Evolutionary conservation across 2,888 invertebrate genomes (phyloP).

Genomic region (Antheraea assamensis): DNA sequence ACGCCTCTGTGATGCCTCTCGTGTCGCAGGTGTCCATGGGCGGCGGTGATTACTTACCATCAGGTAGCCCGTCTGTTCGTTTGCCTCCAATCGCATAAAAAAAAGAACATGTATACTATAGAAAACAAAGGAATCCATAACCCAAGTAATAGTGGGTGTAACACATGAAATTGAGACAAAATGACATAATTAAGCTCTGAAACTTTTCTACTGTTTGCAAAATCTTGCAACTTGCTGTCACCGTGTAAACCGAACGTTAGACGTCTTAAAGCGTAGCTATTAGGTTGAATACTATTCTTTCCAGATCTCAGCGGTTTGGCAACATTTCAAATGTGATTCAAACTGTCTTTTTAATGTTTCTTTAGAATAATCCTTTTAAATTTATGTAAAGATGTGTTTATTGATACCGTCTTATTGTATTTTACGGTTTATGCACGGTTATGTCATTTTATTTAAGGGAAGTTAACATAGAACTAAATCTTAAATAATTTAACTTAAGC

Average conservation of each 20-base stretch:
- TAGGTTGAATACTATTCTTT: conserved; percentile 1
- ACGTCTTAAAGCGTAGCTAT: background rate
- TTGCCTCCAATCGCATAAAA: too few relatives aligned
- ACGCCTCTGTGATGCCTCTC: too few relatives aligned
- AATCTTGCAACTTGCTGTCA: background rate
- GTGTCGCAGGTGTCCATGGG: too few relatives aligned
- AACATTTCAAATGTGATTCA: conserved; percentile 4
- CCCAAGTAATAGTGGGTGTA: too few relatives aligned
- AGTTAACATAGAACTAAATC: background rate
- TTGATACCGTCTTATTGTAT: background rate
- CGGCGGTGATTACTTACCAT: too few relatives aligned
- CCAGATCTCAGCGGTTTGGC: background rate
- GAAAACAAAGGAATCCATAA: background rate
- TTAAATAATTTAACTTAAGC: too few relatives aligned
- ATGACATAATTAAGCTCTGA: too few relatives aligned
- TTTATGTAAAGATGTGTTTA: background rate
- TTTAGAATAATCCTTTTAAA: conserved; percentile 1
- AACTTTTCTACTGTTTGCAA: background rate
- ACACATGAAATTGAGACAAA: too few relatives aligned
- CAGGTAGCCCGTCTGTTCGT: too few relatives aligned
- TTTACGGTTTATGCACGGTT: background rate
- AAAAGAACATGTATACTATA: too few relatives aligned
- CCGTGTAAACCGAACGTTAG: background rate
- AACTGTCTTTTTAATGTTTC: conserved; percentile 7
- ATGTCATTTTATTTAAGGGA: background rate